A percentile compares a stretch with the other conserved stretches of the same genome.
phyloP scores from a whole-genome alignment of 2,113 vertebrate genomes.

The Erythrolamprus reginae region DNA sequence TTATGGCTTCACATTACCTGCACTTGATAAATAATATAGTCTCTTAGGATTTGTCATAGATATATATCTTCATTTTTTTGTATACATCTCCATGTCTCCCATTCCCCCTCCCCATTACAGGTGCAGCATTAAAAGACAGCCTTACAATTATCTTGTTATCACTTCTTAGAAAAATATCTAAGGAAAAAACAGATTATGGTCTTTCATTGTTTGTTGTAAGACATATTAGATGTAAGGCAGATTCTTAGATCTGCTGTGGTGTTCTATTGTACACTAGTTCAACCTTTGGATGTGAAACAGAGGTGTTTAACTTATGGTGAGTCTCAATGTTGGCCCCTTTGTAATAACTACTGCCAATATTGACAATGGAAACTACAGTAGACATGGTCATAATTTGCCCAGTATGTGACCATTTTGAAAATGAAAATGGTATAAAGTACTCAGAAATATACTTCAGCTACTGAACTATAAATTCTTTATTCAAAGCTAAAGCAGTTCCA shows the following conservation, averaged over 20 bases:
- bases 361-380: neutral
- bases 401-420: neutral
- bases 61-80: neutral
- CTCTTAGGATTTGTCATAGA: neutral
- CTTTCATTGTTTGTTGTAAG: neutral
- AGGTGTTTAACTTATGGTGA: neutral
- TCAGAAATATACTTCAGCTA: neutral
- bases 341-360: neutral
- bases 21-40: neutral
- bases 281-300: neutral
- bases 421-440: neutral
- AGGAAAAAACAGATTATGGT: neutral
- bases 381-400: neutral
- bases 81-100: neutral
- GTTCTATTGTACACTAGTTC: neutral
- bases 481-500: neutral
- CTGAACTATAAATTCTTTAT: neutral
- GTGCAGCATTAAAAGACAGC: neutral
- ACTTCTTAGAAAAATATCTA: neutral
- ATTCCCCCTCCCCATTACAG: neutral
- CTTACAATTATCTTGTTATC: neutral
- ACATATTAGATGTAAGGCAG: neutral
- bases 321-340: neutral
- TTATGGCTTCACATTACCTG: neutral
- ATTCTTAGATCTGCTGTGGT: neutral